Evolutionary conservation across 2,888 invertebrate species (phyloP), one percentile per base, ranked within the genome.

Genomic region (Marronus borbonicus): DNA sequence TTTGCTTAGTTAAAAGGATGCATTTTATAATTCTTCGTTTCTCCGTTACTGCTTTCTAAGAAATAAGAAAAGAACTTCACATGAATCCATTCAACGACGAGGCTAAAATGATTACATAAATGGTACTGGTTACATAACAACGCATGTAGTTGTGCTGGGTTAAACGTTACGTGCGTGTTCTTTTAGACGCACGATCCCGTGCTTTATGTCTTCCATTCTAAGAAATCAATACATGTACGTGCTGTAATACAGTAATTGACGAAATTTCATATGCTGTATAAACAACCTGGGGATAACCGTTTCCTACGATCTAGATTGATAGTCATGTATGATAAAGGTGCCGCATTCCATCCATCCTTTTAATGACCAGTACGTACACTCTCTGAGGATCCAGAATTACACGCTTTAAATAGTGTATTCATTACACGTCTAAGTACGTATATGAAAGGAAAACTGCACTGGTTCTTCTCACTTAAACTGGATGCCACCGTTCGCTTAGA

Each of bases 281-380:
- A 70, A 70, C 70, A 70, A 55, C 36, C 20, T 70, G 36, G 55
- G 50, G 31, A 52, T 14, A 8, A 52, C 52, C 69, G n/a, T 52
- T 39, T 5, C 31, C 55, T 36, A 70, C 55, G 55, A 70, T 70
- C 55, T n/a, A 70, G 28, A 70, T 70, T 55, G 55, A 70, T 70
- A 31, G 70, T 70, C 70, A n/a, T 7, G 55, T 31, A 28, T 55
- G 70, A 70, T 52, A 69, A 70, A 70, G 36, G n/a, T 52, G 52
- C 52, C 69, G 50, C 69, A 69, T 69, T 69, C 69, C 69, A 69
- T 50, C 24, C 64, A 5, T 14, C 50, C 50, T 69, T 28, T 69
- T 52, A 69, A 69, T 55, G 52, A 55, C 55, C 12, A n/a, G 55
- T 70, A 50, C 28, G 44, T 44, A 44, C 44, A 44, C 44, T 70